Base-by-base conservation (phyloP, 35 echinoderm and acorn worm species). In the Apostichopus parvimensis region DNA sequence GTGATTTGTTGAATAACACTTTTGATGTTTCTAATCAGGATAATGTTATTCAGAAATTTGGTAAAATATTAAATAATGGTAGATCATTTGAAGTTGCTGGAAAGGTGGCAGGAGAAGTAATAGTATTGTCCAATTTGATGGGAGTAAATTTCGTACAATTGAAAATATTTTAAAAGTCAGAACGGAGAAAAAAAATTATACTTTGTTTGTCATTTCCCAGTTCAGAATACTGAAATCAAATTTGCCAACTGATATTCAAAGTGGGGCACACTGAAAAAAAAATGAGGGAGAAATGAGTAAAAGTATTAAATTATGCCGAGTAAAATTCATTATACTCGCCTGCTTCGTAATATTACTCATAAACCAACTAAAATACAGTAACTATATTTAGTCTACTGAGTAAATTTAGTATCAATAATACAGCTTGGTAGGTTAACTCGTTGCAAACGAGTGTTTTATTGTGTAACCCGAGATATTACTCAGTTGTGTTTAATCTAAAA, bases 171-270 rank as follows among this genome's bases (percentile, higher is more conserved):
- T 79, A 0, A 5, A 24, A 26, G 78, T 79, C 12, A 22, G 24
- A 24, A 20, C 17, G 12, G 0, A 22, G 6, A 26, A 13, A 4
- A 79, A 5, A 10, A 4, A 5, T 28, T 45, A 28, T 45, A 53
- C 28, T 79, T 24, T 79, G 78, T 26, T 79, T 79, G 24, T 79
- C 10, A 20, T 79, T 79, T 79, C 23, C 78, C 21, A 79, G 23
- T 45, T 13, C 5, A 79, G 78, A 53, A 24, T 79, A 12, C 17
- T 45, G 18, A 79, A 53, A 79, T 24, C 53, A 22, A 79, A 26
- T 53, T 79, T 79, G 24, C 6, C 23, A 23, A 79, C 24, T 79
- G 78, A 79, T 79, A 10, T 12, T 6, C 78, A 79, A 26, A 79
- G 24, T 25, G 24, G 24, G 24, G 24, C 24, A 25, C 24, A 25